Evolutionary conservation across 2,888 invertebrate species (phyloP).

Genomic region (Papilio protenor): DNA sequence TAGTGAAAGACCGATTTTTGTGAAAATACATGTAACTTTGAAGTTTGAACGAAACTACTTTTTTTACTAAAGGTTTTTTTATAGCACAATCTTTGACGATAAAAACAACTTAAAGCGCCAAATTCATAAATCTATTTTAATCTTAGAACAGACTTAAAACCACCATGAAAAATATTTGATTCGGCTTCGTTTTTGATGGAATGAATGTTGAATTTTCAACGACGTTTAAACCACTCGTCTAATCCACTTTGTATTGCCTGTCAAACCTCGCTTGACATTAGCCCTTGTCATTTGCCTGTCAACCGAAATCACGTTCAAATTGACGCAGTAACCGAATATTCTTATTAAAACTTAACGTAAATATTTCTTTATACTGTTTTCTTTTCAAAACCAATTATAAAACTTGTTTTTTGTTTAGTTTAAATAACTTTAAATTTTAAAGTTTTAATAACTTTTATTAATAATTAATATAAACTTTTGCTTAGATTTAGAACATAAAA

Average conservation of each 20-base stretch:
- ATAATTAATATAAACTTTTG: not conserved
- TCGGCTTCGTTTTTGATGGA: not conserved
- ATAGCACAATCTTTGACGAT: not conserved
- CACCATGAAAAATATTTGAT: not conserved
- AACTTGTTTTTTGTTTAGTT: not conserved
- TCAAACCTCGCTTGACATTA: constrained; percentile 31
- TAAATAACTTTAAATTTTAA: not conserved
- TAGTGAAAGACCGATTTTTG: not conserved
- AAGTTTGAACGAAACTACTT: not conserved
- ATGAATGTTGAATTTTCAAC: constrained; percentile 36
- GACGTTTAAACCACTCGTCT: constrained; percentile 26
- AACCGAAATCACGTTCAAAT: constrained; percentile 2
- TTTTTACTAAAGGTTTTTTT: not conserved
- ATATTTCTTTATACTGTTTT: not conserved
- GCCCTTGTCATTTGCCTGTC: constrained; percentile 34
- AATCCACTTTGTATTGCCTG: constrained; percentile 40
- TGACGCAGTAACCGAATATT: not conserved
- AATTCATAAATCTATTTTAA: not conserved
- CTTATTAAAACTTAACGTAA: not conserved
- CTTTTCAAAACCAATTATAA: not conserved
- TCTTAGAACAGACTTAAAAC: not conserved
- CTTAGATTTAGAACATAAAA: not conserved
- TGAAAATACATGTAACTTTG: not conserved
- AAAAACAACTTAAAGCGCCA: not conserved
- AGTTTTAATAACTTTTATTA: not conserved